Evolutionary conservation across 2,797 vertebrate species (phyloP).

Genomic region (Tragopan temminckii): DNA sequence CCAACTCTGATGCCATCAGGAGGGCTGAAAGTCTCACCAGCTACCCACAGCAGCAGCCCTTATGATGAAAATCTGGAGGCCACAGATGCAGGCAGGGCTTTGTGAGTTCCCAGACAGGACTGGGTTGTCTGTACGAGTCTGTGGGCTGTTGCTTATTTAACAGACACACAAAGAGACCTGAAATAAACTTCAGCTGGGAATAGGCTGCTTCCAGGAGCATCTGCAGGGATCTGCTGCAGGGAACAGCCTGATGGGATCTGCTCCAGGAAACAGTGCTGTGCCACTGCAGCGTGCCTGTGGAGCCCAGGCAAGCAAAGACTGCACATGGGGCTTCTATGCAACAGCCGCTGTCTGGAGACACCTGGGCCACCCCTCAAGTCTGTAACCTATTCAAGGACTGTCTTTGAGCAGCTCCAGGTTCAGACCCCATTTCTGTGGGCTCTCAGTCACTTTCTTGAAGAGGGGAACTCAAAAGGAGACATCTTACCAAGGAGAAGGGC

Average conservation of each 20-base stretch:
- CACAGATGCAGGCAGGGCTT: neutral
- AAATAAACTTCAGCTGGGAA: slow-evolving; percentile 49
- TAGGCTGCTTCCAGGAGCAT: slow-evolving; percentile 38
- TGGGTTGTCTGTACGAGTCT: neutral
- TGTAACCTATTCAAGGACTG: neutral
- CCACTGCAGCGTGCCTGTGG: rapidly evolving
- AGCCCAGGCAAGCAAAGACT: neutral
- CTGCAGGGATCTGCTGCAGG: slow-evolving; percentile 18
- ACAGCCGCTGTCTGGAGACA: neutral
- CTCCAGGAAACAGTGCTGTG: neutral
- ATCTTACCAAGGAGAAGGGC: neutral
- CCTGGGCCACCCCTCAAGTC: neutral
- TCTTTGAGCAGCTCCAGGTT: neutral
- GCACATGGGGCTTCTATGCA: neutral
- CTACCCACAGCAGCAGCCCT: neutral
- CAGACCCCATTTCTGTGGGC: neutral
- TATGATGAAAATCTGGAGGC: neutral
- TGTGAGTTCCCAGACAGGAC: neutral
- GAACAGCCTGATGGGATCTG: slow-evolving; percentile 1
- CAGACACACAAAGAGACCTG: slow-evolving; percentile 22
- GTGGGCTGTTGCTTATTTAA: slow-evolving; percentile 6
- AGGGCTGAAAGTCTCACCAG: neutral
- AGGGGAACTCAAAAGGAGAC: neutral
- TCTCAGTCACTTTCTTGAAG: neutral
- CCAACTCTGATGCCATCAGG: neutral